Evolutionary conservation across 2,113 vertebrate species (phyloP), one percentile per base, ranked within the genome.

Genomic region (Coregonus clupeaformis): DNA sequence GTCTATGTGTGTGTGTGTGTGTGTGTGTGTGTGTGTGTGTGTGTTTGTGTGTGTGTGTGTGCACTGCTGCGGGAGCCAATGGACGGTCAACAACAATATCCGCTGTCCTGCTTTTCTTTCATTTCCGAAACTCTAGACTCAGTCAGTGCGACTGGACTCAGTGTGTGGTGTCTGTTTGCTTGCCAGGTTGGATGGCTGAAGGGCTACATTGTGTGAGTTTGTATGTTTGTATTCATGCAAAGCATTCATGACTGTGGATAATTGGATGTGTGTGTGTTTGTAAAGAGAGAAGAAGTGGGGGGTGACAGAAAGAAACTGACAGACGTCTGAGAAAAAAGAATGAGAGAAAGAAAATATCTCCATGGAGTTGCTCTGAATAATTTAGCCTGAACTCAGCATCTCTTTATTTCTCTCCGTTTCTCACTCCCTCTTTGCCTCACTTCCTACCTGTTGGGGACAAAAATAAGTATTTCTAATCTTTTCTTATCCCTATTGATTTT

Each of bases 71-170:
- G 73, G 75, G 73, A 66, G 36, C 25, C 16, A 27, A 25, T 62
- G 36, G 70, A 13, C 20, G 63, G 76, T 42, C 74, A 63, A 62
- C 29, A 74, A 68, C 49, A 77, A 69, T 68, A 81, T 73, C 57
- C 2, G n/a, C 69, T 70, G 55, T 68, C 71, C 57, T 47, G 67
- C 30, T 68, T 24, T 30, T 2, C 11, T 45, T 45, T 52, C 11
- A 52, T 80, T 42, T 80, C 42, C 30, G 24, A 67, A 49, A 69
- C 4, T 76, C 49, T 25, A 16, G 24, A 55, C 66, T 24, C 63
- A 14, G 49, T 42, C 14, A 55, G 16, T 71, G 22, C 42, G 49
- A 16, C 49, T 52, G 3, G 3, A 52, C 49, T 52, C 49, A 52
- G 16, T 52, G 49, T 52, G 49, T 52, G 49, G 49, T 52, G 16